Evolutionary conservation across 2,888 invertebrate species (phyloP), one percentile per base, ranked within the genome.

Genomic region (Drosophila mettleri): DNA sequence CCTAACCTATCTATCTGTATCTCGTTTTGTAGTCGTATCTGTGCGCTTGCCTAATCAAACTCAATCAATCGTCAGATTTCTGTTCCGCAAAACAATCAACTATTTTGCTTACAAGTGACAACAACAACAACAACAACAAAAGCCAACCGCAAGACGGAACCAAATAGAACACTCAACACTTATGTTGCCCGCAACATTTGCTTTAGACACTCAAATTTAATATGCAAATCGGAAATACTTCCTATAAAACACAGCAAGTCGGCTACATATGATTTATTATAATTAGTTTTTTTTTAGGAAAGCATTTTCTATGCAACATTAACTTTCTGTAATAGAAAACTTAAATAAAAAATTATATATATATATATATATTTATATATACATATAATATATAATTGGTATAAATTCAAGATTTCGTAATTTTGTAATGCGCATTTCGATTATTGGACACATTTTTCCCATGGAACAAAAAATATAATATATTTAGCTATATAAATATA

Each of bases 21-120:
- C 20, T 54, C 9, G 46, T 20, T 14, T 31, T 43, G 27, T 45
- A 18, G 41, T 10, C 60, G 55, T 65, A 43, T 54, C 14, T 43
- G 61, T 62, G 73, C 54, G 79, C 46, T 18, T 49, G 49, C 71
- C 71, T 82, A 85, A 83, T 87, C 87, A 76, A 81, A 76, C 60
- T 74, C 83, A 83, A 87, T 83, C 87, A 83, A 83, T 83, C 79
- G 82, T 66, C 87, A 70, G 76, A 64, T 69, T 81, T 73, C 52
- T 81, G 82, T 83, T 83, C 83, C 87, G 87, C 68, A 84, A 75
- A 75, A 63, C 63, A 68, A 69, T 80, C 81, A 75, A 79, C 77
- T 79, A 77, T 78, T 60, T 69, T 70, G 79, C 79, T 86, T 80
- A 82, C 84, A 86, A 86, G 80, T 71, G 54, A 66, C 71, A 67